Evolutionary conservation across 2,113 vertebrate genomes (phyloP), one percentile per base, ranked within the genome.

Genomic region (Azemiops feae): DNA sequence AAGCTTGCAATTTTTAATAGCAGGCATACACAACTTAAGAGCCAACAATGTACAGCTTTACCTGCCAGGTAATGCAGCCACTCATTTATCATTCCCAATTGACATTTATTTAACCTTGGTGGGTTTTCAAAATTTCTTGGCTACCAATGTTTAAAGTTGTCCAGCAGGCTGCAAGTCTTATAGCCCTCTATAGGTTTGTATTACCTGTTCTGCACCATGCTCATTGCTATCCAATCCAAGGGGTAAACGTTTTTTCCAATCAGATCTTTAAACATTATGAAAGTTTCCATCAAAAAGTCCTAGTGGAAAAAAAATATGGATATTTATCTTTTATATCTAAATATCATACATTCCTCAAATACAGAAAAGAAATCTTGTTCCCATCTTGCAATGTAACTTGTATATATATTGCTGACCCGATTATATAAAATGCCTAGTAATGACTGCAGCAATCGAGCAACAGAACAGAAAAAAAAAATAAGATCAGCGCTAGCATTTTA

Each of bases 171-270:
- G 12, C 25, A 69, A 88, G 8, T 5, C 10, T 47, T 25, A 53
- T 20, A 92, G 45, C 25, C 39, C 0, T 6, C 2, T 58, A 39
- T 0, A 30, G 47, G 27, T 4, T 54, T 57, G 45, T 3, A 69
- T 96, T 93, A 99, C 99, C 99, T 99, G 98, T 99, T 99, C 97
- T 99, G 99, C 50, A 99, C 98, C 99, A 99, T 99, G 96, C 99
- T 99, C 99, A 99, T 99, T 12, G 99, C 99, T 98, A 99, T 98
- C 99, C 99, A 99, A 95, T 99, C 99, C 0, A 97, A 98, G 1
- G 99, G 98, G 91, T 99, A 99, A 93, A 99, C 99, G 0, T 99
- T 99, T 95, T 99, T 99, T 92, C 99, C 98, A 87, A 99, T 99
- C 90, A 99, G 98, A 92, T 99, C 99, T 95, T 98, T 99, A 96